phyloP scores from a whole-genome alignment of 2,888 invertebrate genomes.

The Eilema caniola region DNA sequence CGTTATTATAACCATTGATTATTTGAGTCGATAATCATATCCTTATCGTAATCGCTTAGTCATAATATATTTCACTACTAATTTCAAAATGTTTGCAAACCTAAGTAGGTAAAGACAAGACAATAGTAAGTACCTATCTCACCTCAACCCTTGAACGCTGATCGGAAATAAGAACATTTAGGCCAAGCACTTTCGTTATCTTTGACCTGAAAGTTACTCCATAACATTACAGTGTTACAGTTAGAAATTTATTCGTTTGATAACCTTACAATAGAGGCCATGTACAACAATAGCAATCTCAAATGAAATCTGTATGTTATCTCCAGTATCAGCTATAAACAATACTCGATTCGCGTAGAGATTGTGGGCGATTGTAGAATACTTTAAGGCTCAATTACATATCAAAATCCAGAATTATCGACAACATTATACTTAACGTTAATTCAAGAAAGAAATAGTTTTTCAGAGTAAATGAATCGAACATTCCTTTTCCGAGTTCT shows the following conservation, averaged over 20 bases:
- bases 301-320: conserved; percentile 61
- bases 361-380: conserved; percentile 42
- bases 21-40: not conserved
- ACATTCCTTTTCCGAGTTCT: too few relatives aligned
- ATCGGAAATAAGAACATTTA: not conserved
- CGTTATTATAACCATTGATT: not conserved
- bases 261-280: conserved; percentile 34
- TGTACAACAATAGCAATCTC: conserved; percentile 45
- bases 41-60: not conserved
- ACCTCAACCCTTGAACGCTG: conserved; percentile 1
- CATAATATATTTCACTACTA: too few relatives aligned
- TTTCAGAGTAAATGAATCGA: too few relatives aligned
- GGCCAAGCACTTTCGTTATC: conserved; percentile 13
- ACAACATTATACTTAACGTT: not conserved
- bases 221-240: conserved; percentile 24
- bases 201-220: conserved; percentile 16
- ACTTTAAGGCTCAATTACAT: conserved; percentile 7
- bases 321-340: conserved; percentile 61
- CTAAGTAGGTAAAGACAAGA: not conserved
- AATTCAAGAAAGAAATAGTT: too few relatives aligned
- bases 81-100: not conserved
- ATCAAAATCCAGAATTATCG: conserved; percentile 15
- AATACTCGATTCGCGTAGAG: conserved; percentile 55
- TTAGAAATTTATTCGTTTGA: conserved; percentile 27
- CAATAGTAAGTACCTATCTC: not conserved